Base-by-base conservation (phyloP, 1,140 invertebrate species). In the Drosophila chauvacae region DNA sequence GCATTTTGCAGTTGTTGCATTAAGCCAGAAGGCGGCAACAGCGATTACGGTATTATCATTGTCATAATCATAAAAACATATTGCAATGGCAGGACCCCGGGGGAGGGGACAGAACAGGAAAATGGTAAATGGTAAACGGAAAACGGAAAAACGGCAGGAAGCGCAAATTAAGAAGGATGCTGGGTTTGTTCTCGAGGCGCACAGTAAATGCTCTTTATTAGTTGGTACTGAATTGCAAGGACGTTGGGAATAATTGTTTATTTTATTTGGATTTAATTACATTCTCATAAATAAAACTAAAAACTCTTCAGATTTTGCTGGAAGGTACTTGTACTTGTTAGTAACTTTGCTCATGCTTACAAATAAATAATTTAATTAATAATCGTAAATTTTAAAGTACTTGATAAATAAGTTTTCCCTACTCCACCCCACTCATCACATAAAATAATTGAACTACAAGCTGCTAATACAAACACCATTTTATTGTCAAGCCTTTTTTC, bases 1-100 rank as follows among this genome's bases (percentile, higher is more conserved):
- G 85, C 84, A 87, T 80, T 83, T 87, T 84, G 81, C 84, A 85
- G 71, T 83, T 83, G 84, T 66, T 87, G 80, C 84, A 87, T 65
- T 75, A 79, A 82, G 74, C 77, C 70, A 77, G 83, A 60, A 78
- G 65, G 48, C 71, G 44, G 26, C 75, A 50, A 41, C 61, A 71
- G 65, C 64, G 68, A 78, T 68, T 81, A 77, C 62, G 64, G 72
- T 74, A 87, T 88, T 80, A 88, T 87, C 84, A 80, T 88, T 74
- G 84, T 74, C 77, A 87, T 88, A 88, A 84, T 87, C 84, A 84
- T 88, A 84, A 87, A 87, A 87, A 75, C 71, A 51, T 68, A 77
- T 69, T 59, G 50, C 58, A 65, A 23, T 71, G 47, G 23, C 37
- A 44, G 42, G 4, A 41, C 28, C n/a, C 47, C 48, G 28, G 37